A percentile compares a stretch with the other conserved stretches of the same genome.
Evolutionary conservation across 2,888 invertebrate genomes (phyloP).

Genomic region (Holacanthella duospinosa): DNA sequence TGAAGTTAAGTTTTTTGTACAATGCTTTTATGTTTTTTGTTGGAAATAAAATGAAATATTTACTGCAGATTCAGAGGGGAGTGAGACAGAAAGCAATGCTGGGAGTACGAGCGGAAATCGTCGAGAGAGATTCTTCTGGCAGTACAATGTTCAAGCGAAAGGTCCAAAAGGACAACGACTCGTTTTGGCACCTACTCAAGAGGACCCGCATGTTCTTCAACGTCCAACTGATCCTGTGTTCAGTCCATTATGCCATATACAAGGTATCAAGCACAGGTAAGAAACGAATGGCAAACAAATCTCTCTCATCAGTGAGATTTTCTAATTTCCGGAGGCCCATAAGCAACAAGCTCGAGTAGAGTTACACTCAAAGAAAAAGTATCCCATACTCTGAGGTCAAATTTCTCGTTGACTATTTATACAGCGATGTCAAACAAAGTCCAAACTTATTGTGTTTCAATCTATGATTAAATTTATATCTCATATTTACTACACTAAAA

Average conservation of each 20-base stretch:
- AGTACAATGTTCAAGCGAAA: constrained; percentile 96
- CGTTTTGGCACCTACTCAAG: constrained; percentile 69
- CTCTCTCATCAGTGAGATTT: not conserved
- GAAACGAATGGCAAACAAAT: constrained; percentile 15
- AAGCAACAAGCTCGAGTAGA: too few relatives aligned
- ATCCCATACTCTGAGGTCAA: too few relatives aligned
- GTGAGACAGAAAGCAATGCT: constrained; percentile 37
- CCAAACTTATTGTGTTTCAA: too few relatives aligned
- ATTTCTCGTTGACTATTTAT: too few relatives aligned
- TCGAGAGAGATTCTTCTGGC: constrained; percentile 83
- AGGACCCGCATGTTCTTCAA: constrained; percentile 83
- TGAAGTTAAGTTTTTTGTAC: not conserved
- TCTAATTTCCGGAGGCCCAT: too few relatives aligned
- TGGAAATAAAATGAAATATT: too few relatives aligned
- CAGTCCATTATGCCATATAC: constrained; percentile 77
- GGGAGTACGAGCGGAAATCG: constrained; percentile 34
- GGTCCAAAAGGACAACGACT: constrained; percentile 90
- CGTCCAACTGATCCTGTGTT: constrained; percentile 92
- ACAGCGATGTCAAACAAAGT: too few relatives aligned
- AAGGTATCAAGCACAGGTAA: constrained; percentile 79
- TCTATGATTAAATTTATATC: too few relatives aligned
- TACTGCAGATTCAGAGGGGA: constrained; percentile 35
- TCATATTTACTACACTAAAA: not conserved
- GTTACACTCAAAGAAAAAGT: too few relatives aligned
- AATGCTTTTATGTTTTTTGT: not conserved